phyloP scores from a whole-genome alignment of 2,113 vertebrate genomes.

The Tachuris rubrigastra region DNA sequence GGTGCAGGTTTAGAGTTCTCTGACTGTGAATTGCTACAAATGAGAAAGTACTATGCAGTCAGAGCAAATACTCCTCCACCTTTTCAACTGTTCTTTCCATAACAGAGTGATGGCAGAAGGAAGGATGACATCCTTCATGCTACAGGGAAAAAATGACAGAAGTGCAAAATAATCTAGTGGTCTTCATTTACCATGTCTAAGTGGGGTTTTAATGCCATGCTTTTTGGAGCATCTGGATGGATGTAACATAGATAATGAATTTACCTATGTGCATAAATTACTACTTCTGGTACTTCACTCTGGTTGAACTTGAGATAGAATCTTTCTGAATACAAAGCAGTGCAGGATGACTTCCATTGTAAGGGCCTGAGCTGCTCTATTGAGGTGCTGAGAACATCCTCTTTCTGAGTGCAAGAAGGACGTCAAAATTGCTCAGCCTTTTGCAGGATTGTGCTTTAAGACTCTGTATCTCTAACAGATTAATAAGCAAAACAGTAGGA shows the following conservation, averaged over 20 bases:
- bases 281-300: neutral
- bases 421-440: neutral
- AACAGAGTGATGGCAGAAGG: neutral
- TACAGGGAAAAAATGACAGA: neutral
- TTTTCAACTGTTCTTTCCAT: neutral
- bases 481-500: constrained; percentile 59
- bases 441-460: neutral
- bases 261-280: neutral
- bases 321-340: neutral
- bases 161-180: neutral
- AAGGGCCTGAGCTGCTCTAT: neutral
- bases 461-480: constrained; percentile 5
- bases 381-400: neutral
- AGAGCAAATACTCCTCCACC: neutral
- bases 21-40: neutral
- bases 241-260: neutral
- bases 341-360: neutral
- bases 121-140: neutral
- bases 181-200: neutral
- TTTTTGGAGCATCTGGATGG: neutral
- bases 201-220: neutral
- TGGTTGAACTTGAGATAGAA: neutral
- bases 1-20: neutral
- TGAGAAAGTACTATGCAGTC: neutral
- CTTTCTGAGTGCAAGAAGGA: neutral